These are phyloP conservation scores for Chromis chromis DNA, from an alignment of 2,797 vertebrate species.

Conservation along the genomic window DNA sequence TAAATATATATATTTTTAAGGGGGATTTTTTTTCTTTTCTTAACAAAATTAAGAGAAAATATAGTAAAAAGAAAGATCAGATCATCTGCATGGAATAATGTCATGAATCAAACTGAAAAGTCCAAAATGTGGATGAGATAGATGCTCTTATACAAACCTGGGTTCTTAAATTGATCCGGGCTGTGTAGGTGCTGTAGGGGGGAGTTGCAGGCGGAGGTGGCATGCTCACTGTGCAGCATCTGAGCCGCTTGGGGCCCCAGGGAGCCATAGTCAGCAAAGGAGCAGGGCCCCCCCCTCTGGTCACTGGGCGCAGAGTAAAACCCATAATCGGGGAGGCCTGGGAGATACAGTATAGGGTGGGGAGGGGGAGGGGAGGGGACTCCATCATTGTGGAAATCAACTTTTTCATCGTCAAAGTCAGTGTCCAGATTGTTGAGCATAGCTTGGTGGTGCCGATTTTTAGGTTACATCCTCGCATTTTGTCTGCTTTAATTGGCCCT, in stretches of 20 bases:
- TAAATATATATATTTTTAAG: constrained; percentile 16
- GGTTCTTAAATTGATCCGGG: constrained; percentile 91
- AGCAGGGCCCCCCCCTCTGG: constrained; percentile 90
- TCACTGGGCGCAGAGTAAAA: constrained; percentile 92
- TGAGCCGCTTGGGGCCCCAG: constrained; percentile 90
- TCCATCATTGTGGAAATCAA: constrained; percentile 86
- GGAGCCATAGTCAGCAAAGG: constrained; percentile 92
- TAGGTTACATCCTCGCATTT: constrained; percentile 56
- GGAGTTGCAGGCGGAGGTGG: constrained; percentile 89
- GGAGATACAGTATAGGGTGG: constrained; percentile 85
- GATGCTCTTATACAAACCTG: constrained; percentile 87
- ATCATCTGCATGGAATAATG: constrained; percentile 74
- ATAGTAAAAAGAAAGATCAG: constrained; percentile 41
- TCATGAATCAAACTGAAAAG: constrained; percentile 78
- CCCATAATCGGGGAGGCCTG: constrained; percentile 90
- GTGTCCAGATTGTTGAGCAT: constrained; percentile 76
- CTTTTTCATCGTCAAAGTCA: constrained; percentile 79
- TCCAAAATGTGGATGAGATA: constrained; percentile 79
- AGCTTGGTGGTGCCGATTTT: constrained; percentile 52
- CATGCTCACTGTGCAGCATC: constrained; percentile 92
- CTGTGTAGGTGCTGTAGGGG: constrained; percentile 88
- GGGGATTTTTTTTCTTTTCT: constrained; percentile 40
- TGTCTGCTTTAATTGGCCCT: constrained; percentile 65
- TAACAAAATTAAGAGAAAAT: constrained; percentile 61
- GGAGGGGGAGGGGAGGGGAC: constrained; percentile 80